phyloP scores from a whole-genome alignment of 2,888 invertebrate species.

The Ectropis crepuscularia region DNA sequence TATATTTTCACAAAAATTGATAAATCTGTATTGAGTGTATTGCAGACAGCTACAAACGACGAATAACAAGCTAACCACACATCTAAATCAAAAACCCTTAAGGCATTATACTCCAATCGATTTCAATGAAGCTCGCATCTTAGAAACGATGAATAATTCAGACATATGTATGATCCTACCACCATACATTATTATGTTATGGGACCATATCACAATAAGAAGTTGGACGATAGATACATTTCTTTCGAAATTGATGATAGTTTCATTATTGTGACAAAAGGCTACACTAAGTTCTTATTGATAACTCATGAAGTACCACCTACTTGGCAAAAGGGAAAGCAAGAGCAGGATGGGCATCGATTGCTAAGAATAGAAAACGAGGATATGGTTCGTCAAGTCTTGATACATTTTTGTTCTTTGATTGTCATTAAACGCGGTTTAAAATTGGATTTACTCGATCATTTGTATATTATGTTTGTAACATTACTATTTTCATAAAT shows the following conservation, averaged over 20 bases:
- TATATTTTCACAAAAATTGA: background rate
- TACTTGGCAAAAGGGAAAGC: constrained; percentile 39
- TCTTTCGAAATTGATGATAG: background rate
- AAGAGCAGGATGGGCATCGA: constrained; percentile 36
- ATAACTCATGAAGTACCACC: constrained; percentile 27
- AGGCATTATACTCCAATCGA: constrained; percentile 22
- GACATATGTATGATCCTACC: constrained; percentile 10
- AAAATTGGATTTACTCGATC: background rate
- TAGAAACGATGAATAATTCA: constrained; percentile 41
- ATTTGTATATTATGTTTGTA: no score
- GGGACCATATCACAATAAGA: constrained; percentile 6
- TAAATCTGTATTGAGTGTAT: no score
- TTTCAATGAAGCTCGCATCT: constrained; percentile 31
- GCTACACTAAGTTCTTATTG: background rate
- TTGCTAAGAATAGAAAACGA: constrained; percentile 34
- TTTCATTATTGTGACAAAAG: constrained; percentile 1
- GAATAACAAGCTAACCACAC: constrained; percentile 4
- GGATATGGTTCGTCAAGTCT: constrained; percentile 21
- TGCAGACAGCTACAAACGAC: background rate
- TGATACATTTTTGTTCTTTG: constrained; percentile 1
- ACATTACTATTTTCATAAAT: no score
- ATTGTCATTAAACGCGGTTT: background rate
- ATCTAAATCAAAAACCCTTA: constrained; percentile 18
- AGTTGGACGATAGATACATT: background rate
- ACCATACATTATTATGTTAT: constrained; percentile 2